Evolutionary conservation across 1,140 invertebrate genomes (phyloP).

Genomic region (Antheraea mylitta): DNA sequence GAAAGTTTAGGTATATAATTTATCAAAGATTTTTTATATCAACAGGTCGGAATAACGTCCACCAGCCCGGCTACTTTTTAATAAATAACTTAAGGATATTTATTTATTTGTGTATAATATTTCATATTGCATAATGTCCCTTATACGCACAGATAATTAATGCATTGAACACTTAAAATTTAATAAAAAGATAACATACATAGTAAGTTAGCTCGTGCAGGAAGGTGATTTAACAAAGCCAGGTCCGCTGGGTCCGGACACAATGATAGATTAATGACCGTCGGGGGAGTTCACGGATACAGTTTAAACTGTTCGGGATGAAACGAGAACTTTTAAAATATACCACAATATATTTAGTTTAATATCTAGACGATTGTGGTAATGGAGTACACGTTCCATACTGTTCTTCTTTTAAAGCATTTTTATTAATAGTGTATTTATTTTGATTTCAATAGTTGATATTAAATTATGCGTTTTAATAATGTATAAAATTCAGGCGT

Average conservation of each 20-base stretch:
- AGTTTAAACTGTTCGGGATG: slow-evolving; percentile 46
- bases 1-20: too few species aligned
- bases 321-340: slow-evolving; percentile 43
- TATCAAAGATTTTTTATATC: too few species aligned
- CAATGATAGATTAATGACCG: slow-evolving; percentile 62
- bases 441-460: too few species aligned
- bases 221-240: slow-evolving; percentile 26
- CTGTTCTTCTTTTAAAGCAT: background rate
- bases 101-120: too few species aligned
- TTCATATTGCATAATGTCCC: too few species aligned
- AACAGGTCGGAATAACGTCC: too few species aligned
- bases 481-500: too few species aligned
- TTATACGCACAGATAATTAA: background rate
- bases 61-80: too few species aligned
- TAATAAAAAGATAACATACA: slow-evolving; percentile 19
- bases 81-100: too few species aligned
- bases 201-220: slow-evolving; percentile 6
- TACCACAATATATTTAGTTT: slow-evolving; percentile 29
- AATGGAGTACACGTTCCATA: background rate
- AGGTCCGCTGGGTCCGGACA: slow-evolving; percentile 27
- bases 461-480: too few species aligned
- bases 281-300: slow-evolving; percentile 27
- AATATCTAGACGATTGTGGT: background rate
- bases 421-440: background rate
- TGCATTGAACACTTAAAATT: background rate